phyloP scores from a whole-genome alignment of 2,888 invertebrate genomes.

The Conops quadrifasciatus region DNA sequence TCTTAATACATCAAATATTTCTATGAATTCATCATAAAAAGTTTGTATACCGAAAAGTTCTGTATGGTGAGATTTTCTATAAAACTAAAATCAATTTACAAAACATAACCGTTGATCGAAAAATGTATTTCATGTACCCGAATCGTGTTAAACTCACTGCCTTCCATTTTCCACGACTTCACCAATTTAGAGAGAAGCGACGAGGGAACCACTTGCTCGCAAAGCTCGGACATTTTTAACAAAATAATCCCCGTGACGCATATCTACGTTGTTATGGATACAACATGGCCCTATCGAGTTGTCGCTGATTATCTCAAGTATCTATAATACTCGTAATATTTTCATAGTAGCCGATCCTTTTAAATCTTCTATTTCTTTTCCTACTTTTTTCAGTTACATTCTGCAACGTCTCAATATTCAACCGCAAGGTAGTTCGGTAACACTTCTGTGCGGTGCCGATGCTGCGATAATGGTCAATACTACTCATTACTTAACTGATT shows the following conservation, averaged over 20 bases:
- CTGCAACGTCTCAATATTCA: slow-evolving; percentile 73
- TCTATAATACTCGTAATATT: background rate
- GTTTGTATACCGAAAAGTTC: no score
- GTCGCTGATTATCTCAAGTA: slow-evolving; percentile 72
- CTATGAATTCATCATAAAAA: no score
- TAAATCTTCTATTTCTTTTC: slow-evolving; percentile 35
- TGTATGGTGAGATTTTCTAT: no score
- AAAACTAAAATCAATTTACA: no score
- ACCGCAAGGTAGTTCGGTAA: slow-evolving; percentile 74
- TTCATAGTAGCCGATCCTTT: background rate
- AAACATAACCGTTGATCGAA: no score
- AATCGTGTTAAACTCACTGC: no score
- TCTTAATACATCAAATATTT: no score
- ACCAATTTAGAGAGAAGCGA: no score
- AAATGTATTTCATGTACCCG: no score
- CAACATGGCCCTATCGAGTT: slow-evolving; percentile 71
- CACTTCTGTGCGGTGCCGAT: slow-evolving; percentile 73
- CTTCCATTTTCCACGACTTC: no score
- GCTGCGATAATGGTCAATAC: slow-evolving; percentile 72
- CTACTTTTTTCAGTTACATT: slow-evolving; percentile 63
- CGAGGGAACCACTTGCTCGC: background rate
- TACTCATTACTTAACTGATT: slow-evolving; percentile 71
- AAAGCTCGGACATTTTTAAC: slow-evolving; percentile 49
- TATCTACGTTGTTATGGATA: slow-evolving; percentile 75
- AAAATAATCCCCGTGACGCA: slow-evolving; percentile 67